Evolutionary conservation across 2,797 vertebrate genomes (phyloP).

Genomic region (Pachyuromys duprasi): DNA sequence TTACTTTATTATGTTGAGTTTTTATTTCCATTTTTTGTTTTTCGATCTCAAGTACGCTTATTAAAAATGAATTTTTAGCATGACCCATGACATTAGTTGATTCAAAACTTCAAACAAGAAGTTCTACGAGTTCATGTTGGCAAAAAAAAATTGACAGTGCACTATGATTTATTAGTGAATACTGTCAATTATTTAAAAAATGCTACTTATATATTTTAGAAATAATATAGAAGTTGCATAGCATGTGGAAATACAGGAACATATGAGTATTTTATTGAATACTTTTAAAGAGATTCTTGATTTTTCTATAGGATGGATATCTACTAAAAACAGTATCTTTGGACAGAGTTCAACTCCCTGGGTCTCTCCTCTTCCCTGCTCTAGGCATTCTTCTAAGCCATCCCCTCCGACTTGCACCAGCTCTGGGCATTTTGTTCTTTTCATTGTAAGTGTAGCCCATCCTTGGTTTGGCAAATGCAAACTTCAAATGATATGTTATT

Average conservation of each 20-base stretch:
- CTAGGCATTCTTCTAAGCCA: background rate
- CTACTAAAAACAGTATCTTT: background rate
- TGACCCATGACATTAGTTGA: background rate
- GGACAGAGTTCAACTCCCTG: background rate
- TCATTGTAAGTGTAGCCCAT: background rate
- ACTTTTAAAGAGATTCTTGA: slow-evolving; percentile 39
- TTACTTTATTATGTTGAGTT: background rate
- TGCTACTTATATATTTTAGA: slow-evolving; percentile 2
- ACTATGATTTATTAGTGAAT: slow-evolving; percentile 19
- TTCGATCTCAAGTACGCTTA: background rate
- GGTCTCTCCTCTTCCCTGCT: background rate
- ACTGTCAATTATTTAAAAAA: background rate
- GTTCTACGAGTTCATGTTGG: background rate
- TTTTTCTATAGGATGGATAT: background rate
- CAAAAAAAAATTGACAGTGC: background rate
- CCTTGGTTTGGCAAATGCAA: slow-evolving; percentile 17
- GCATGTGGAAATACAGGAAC: background rate
- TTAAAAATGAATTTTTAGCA: slow-evolving; percentile 5
- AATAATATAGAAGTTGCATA: background rate
- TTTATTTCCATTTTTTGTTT: background rate
- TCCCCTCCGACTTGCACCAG: background rate
- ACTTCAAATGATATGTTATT: slow-evolving; percentile 52
- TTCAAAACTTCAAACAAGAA: background rate
- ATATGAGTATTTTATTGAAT: slow-evolving; percentile 6
- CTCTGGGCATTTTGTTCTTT: slow-evolving; percentile 3